Conservation (phyloP, 2,797 vertebrate genomes). For the Danio jaintianensis region DNA sequence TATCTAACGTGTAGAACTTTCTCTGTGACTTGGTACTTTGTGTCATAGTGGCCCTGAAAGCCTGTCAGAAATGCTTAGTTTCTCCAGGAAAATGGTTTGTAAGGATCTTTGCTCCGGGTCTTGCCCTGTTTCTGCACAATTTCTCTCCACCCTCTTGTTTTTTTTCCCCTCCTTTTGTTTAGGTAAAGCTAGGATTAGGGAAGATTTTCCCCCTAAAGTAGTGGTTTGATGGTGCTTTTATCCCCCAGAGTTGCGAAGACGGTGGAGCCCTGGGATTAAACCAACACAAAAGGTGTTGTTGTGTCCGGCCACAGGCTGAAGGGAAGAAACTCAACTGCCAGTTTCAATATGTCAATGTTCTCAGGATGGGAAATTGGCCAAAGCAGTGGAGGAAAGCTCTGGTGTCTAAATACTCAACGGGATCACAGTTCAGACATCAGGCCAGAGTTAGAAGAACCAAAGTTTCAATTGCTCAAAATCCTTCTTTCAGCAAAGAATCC, state of each 20-base stretch:
- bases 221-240: conserved; percentile 99
- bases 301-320: conserved; percentile 90
- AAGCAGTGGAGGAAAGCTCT: conserved; percentile 58
- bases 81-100: conserved; percentile 96
- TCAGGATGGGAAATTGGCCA: conserved; percentile 69
- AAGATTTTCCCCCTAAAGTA: conserved; percentile 98
- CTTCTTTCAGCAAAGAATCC: not conserved
- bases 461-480: conserved; percentile 20
- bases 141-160: conserved; percentile 86
- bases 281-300: conserved; percentile 98
- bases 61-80: conserved; percentile 99
- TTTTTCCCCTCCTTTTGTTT: conserved; percentile 91
- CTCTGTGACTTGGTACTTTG: conserved; percentile 69
- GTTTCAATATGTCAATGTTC: conserved; percentile 81
- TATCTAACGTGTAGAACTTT: conserved; percentile 27
- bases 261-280: conserved; percentile 97
- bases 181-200: conserved; percentile 99
- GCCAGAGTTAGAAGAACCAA: not conserved
- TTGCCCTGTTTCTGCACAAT: conserved; percentile 92
- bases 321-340: conserved; percentile 85
- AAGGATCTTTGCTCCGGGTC: conserved; percentile 94
- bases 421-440: conserved; percentile 3
- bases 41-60: conserved; percentile 81
- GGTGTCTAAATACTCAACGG: conserved; percentile 25
- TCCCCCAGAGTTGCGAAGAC: conserved; percentile 99